phyloP scores from a whole-genome alignment of 2,797 vertebrate species.

The Spheniscus humboldti region DNA sequence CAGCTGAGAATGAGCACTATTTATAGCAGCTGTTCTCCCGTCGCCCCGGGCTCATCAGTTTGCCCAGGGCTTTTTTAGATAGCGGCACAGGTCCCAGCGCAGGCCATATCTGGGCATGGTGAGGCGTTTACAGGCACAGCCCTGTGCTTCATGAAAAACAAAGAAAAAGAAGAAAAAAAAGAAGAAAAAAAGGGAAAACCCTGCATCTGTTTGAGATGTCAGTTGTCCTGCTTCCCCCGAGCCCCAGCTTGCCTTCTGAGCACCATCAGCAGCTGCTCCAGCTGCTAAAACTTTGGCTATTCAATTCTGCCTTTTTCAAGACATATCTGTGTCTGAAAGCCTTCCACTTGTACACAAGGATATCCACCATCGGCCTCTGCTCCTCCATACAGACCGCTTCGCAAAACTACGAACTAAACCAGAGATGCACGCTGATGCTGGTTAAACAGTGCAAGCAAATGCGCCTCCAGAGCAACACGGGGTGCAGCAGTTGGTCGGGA shows the following conservation, averaged over 20 bases:
- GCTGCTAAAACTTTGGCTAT: neutral
- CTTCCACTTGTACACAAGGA: neutral
- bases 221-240: neutral
- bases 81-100: conserved; percentile 19
- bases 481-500: neutral
- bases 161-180: neutral
- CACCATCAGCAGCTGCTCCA: neutral
- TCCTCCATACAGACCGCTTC: neutral
- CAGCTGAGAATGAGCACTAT: conserved; percentile 79
- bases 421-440: neutral
- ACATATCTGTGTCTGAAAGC: neutral
- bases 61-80: conserved; percentile 61
- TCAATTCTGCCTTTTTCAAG: neutral
- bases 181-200: neutral
- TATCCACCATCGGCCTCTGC: neutral
- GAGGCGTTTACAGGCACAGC: neutral
- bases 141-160: neutral
- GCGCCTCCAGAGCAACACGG: neutral
- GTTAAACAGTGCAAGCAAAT: neutral
- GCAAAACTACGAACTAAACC: neutral
- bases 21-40: conserved; percentile 62
- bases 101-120: conserved; percentile 76
- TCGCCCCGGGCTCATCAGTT: conserved; percentile 1
- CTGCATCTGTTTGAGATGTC: conserved; percentile 51
- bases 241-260: neutral